These are phyloP conservation scores for Euborellia annulipes DNA, from an alignment of 1,140 invertebrate genomes.

Conservation along the genomic window DNA sequence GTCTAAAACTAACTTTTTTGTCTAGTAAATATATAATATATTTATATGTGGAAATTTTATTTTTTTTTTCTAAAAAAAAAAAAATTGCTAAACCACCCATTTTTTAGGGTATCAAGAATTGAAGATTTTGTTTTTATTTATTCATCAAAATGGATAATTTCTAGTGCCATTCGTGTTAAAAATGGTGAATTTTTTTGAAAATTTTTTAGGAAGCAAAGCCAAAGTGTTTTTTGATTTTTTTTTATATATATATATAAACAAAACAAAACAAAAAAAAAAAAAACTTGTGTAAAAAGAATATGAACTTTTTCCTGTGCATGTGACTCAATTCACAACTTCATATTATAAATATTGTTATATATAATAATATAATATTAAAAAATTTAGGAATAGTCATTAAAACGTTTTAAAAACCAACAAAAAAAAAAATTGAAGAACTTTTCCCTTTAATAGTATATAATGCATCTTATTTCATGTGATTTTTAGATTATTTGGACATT, in stretches of 20 bases:
- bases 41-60: no score
- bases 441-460: slow-evolving; percentile 19
- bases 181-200: slow-evolving; percentile 31
- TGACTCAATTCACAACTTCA: slow-evolving; percentile 31
- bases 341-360: slow-evolving; percentile 35
- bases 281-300: slow-evolving; percentile 4
- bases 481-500: slow-evolving; percentile 22
- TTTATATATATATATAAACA: no score
- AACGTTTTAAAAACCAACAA: slow-evolving; percentile 28
- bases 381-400: slow-evolving; percentile 24
- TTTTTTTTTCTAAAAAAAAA: no score
- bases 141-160: slow-evolving; percentile 22
- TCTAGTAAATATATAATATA: no score
- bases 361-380: slow-evolving; percentile 27
- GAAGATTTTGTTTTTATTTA: no score
- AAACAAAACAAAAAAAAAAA: slow-evolving; percentile 17
- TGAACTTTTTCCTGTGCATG: slow-evolving; percentile 27
- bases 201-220: slow-evolving; percentile 28
- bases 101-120: no score
- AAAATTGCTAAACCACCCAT: no score
- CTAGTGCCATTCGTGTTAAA: slow-evolving; percentile 36
- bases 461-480: slow-evolving; percentile 24
- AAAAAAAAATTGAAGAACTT: slow-evolving; percentile 11
- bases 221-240: slow-evolving; percentile 28
- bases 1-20: no score